Base-by-base conservation (phyloP, 2,888 invertebrate genomes). In the Andrena dorsata region DNA sequence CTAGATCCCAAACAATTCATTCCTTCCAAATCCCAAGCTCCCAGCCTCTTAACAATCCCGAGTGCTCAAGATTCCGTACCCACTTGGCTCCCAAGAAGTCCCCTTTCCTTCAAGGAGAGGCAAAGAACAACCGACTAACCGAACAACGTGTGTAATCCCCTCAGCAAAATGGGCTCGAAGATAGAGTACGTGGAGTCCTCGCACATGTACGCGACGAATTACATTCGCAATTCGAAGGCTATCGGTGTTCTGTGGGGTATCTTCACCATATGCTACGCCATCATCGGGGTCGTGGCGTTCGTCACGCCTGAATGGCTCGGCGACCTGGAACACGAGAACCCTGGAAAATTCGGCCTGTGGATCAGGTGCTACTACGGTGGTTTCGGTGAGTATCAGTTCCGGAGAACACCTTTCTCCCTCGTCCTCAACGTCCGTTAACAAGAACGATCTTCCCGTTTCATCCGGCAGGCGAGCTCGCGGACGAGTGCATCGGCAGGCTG, bases 241-340 rank as follows among this genome's bases (percentile, higher is more conserved):
- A 98, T 99, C 86, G 98, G 98, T 70, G 98, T 99, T 82, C 95
- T 99, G 88, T 99, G 99, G 99, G 99, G 98, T 84, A 98, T 99
- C 93, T 99, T 99, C 94, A 98, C 98, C 88, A 97, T 99, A 93
- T 99, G 99, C 94, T 99, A 98, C 94, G 98, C 98, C 86, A 98
- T 99, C 92, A 98, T 99, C 92, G 97, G 97, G 91, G 97, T 98
- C 89, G 98, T 99, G 47, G 98, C 98, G 4, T 98, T 99, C 94
- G 97, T 99, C 78, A 99, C 99, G 83, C 98, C 98, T 60, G 97
- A 98, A 94, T 97, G 98, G 98, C 96, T 98, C 83, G 97, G 97
- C 13, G 97, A 97, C 94, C 95, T 97, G 89, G 97, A 97, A 89
- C 97, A 97, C 85, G 97, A 98, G 89, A 97, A 97, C 91, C 97